Percentiles rank a stretch among this genome's conserved stretches.
Conservation (phyloP, 2,797 vertebrate genomes). For the Onychomys leucogaster region DNA sequence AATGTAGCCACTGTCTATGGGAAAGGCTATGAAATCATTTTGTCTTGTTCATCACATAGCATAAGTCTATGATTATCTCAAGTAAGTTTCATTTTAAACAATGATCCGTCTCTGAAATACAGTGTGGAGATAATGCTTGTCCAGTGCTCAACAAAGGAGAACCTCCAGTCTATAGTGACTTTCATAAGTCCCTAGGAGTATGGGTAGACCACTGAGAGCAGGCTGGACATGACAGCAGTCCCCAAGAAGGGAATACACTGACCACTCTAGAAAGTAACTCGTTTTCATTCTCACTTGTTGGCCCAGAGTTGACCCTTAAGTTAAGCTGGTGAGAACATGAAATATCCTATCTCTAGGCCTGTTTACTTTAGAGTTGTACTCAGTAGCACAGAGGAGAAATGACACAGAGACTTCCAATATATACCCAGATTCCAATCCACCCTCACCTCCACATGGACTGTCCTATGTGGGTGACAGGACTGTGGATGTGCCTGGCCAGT, state of each 20-base stretch:
- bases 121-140: fast-evolving
- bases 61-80: not conserved
- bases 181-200: fast-evolving
- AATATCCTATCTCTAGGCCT: fast-evolving
- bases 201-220: fast-evolving
- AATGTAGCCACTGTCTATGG: fast-evolving
- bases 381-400: not conserved
- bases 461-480: not conserved
- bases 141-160: fast-evolving
- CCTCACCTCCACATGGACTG: not conserved
- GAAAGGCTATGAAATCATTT: fast-evolving
- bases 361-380: fast-evolving
- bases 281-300: not conserved
- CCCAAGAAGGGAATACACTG: not conserved
- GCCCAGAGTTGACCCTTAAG: not conserved
- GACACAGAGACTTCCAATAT: fast-evolving
- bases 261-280: fast-evolving
- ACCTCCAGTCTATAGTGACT: not conserved
- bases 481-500: fast-evolving
- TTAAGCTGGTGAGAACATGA: no score
- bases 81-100: not conserved
- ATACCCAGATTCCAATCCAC: fast-evolving
- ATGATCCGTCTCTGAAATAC: fast-evolving
- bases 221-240: fast-evolving
- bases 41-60: not conserved